Evolutionary conservation across 2,888 invertebrate genomes (phyloP).

Genomic region (Dryadula phaetusa): DNA sequence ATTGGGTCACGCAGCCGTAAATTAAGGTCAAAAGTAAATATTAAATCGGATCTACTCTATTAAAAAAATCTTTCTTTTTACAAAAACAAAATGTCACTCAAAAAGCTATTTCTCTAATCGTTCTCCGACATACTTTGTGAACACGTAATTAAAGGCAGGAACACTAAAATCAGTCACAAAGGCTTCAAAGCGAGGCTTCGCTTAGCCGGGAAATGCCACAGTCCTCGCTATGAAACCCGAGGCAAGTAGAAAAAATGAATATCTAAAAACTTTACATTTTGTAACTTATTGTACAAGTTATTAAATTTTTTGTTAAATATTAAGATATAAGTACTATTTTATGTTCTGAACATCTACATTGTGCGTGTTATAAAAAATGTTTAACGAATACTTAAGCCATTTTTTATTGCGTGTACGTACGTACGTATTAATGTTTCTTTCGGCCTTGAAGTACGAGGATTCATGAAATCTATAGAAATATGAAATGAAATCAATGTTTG

Average conservation of each 20-base stretch:
- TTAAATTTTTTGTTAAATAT: not conserved
- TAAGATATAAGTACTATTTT: not conserved
- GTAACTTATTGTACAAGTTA: not conserved
- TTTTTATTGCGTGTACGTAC: too few species aligned
- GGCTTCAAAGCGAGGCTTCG: conserved; percentile 31
- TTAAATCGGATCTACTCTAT: not conserved
- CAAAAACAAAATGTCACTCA: conserved; percentile 9
- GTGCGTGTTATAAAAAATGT: not conserved
- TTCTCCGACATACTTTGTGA: conserved; percentile 33
- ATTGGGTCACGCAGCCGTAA: not conserved
- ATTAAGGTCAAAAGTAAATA: not conserved
- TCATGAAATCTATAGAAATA: not conserved
- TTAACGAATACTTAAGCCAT: not conserved
- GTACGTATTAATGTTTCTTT: too few species aligned
- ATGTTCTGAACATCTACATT: not conserved
- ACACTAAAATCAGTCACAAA: conserved; percentile 51
- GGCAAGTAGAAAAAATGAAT: not conserved
- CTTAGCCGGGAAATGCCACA: conserved; percentile 22
- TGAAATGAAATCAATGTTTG: not conserved
- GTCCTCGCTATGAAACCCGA: conserved; percentile 4
- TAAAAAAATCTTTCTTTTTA: not conserved
- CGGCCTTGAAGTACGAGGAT: too few species aligned
- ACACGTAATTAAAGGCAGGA: conserved; percentile 70
- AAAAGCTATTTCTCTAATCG: conserved; percentile 19
- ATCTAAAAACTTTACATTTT: not conserved